Evolutionary conservation across 2,888 invertebrate species (phyloP).

Genomic region (Parelbella ahira): DNA sequence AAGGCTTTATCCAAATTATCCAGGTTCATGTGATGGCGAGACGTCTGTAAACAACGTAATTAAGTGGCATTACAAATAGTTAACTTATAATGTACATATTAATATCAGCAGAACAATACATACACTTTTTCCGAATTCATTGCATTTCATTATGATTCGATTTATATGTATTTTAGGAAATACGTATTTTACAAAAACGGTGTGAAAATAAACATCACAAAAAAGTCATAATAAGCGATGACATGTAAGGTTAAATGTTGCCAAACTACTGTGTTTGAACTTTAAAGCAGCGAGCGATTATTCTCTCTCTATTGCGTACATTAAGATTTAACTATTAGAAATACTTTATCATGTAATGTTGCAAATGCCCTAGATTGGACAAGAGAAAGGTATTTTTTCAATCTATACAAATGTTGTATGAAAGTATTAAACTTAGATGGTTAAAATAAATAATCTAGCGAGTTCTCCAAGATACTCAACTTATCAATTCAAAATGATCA

Average conservation of each 20-base stretch:
- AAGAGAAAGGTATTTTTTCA: too few relatives aligned
- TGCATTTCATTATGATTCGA: slow-evolving; percentile 64
- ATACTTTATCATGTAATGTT: too few relatives aligned
- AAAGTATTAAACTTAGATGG: too few relatives aligned
- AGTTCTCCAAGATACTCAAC: too few relatives aligned
- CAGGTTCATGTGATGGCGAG: slow-evolving; percentile 68
- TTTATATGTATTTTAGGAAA: slow-evolving; percentile 46
- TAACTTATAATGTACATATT: too few relatives aligned
- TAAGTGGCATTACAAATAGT: slow-evolving; percentile 23
- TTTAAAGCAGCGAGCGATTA: too few relatives aligned
- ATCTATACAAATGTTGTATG: too few relatives aligned
- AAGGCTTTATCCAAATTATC: slow-evolving; percentile 81
- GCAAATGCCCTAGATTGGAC: too few relatives aligned
- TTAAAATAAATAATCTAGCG: too few relatives aligned
- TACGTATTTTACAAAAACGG: slow-evolving; percentile 51
- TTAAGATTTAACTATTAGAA: too few relatives aligned
- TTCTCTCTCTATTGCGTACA: too few relatives aligned
- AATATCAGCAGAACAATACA: slow-evolving; percentile 32
- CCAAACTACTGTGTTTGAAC: slow-evolving; percentile 7
- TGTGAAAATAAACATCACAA: slow-evolving; percentile 77
- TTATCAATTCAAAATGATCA: too few relatives aligned
- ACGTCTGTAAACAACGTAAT: slow-evolving; percentile 64
- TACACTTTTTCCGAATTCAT: slow-evolving; percentile 61
- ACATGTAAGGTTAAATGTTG: slow-evolving; percentile 27
- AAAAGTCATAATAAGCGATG: slow-evolving; percentile 64